A percentile compares a stretch with the other conserved stretches of the same genome.
phyloP scores from a whole-genome alignment of 35 echinoderm and acorn worm genomes.

The Ophioderma brevispina region DNA sequence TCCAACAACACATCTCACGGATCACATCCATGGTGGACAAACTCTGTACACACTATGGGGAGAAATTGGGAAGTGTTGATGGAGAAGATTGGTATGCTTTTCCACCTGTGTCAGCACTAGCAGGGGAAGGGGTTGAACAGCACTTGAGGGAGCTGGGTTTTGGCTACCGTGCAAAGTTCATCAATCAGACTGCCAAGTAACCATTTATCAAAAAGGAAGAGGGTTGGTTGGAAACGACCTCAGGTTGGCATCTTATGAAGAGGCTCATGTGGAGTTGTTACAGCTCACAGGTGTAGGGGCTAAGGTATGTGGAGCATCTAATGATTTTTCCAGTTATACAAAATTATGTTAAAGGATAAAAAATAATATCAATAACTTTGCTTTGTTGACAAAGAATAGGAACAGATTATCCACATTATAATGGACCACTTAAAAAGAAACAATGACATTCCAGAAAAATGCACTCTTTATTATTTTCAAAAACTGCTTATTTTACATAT shows the following conservation, averaged over 20 bases:
- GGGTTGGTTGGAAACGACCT: constrained; percentile 75
- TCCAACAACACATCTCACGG: constrained; percentile 92
- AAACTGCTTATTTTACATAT: no score
- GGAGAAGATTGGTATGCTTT: constrained; percentile 74
- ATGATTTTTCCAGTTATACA: background rate
- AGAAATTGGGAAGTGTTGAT: constrained; percentile 49
- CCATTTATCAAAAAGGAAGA: constrained; percentile 45
- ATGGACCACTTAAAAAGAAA: no score
- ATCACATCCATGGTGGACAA: constrained; percentile 90
- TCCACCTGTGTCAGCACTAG: constrained; percentile 44
- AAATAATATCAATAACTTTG: background rate
- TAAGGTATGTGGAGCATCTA: constrained; percentile 83
- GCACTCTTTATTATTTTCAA: no score
- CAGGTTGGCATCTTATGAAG: constrained; percentile 53
- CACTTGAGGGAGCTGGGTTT: constrained; percentile 76
- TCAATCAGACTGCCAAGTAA: constrained; percentile 78
- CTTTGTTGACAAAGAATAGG: no score
- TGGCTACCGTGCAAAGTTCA: constrained; percentile 93
- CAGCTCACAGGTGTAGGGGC: constrained; percentile 89
- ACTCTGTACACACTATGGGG: constrained; percentile 72
- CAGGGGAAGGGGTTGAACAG: constrained; percentile 46
- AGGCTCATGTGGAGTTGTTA: constrained; percentile 73
- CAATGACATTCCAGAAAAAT: no score
- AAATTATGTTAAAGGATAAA: background rate
- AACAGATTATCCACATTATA: no score